Base-by-base conservation (phyloP, 2,888 invertebrate species). In the Aporophyla nigra region DNA sequence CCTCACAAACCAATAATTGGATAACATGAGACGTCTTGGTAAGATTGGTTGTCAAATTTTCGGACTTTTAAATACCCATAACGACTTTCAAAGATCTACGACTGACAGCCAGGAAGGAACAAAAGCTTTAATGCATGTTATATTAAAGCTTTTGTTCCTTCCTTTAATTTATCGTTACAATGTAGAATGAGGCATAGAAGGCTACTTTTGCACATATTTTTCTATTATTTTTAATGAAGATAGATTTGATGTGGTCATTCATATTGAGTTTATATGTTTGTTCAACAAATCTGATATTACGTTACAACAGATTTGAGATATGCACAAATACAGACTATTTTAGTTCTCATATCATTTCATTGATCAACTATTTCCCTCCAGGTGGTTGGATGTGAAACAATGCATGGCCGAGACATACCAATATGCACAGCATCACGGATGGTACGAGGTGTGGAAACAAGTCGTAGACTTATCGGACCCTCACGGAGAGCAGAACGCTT, bases 401-500 rank as follows among this genome's bases (percentile, higher is more conserved):
- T 97, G 97, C 10, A 91, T 99, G 0, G 93, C 97, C 24, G 98
- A 98, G 76, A 97, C 98, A 0, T 99, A 98, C 95, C 97, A 97
- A 68, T 98, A 98, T 91, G 98, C 98, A 0, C 98, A 98, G 90
- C 98, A 98, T 87, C 98, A 99, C 91, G 99, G 99, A 77, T 99
- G 98, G 98, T 97, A 97, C 91, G 98, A 98, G 89, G 98, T 99
- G 0, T 99, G 98, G 98, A 98, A 98, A 87, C 98, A 99, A 92
- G 97, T 99, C 40, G 97, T 99, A 12, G 98, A 99, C 82, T 97
- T 98, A 19, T 97, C 99, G 9, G 99, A 99, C 95, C 98, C 99
- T 0, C 98, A 98, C 87, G 99, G 99, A 0, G 99, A 99, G 93
- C 97, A 98, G 82, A 99, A 99, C 93, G 98, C 99, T 2, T 98